A percentile compares a stretch with the other conserved stretches of the same genome.
These are phyloP conservation scores for Xenopus petersii DNA, from an alignment of 2,797 vertebrate species.

Conservation along the genomic window DNA sequence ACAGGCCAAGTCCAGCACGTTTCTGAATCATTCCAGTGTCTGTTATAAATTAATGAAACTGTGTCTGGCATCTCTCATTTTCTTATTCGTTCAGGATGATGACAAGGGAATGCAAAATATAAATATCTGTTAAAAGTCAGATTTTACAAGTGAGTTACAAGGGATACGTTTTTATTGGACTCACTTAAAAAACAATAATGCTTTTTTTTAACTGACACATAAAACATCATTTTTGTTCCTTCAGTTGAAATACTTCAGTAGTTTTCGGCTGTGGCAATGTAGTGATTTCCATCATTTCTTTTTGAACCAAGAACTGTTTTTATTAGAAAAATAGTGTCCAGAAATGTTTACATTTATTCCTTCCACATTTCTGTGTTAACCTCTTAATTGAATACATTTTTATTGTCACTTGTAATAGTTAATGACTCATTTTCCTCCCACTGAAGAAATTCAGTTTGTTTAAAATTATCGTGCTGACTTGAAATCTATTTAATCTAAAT, in stretches of 20 bases:
- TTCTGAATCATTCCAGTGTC: constrained; percentile 41
- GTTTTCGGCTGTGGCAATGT: constrained; percentile 13
- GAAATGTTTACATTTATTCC: too few relatives aligned
- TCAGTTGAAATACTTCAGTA: constrained; percentile 30
- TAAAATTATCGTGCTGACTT: too few relatives aligned
- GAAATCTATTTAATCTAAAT: too few relatives aligned
- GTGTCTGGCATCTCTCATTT: constrained; percentile 45
- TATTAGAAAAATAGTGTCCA: neutral
- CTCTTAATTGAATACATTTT: too few relatives aligned
- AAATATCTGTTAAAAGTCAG: constrained; percentile 49
- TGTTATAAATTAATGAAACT: constrained; percentile 46
- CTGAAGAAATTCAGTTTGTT: too few relatives aligned
- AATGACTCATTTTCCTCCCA: too few relatives aligned
- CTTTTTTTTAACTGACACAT: constrained; percentile 33
- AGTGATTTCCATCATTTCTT: neutral
- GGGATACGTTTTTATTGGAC: constrained; percentile 47
- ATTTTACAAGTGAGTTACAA: constrained; percentile 43
- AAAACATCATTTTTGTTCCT: constrained; percentile 34
- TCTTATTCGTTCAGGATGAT: constrained; percentile 43
- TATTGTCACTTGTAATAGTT: too few relatives aligned
- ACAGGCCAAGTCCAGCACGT: constrained; percentile 43
- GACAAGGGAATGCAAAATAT: constrained; percentile 48
- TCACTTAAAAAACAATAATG: constrained; percentile 48
- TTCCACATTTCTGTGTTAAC: too few relatives aligned
- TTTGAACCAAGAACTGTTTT: neutral